Base-by-base conservation (phyloP, 1,140 invertebrate species). In the Meloidogyne chitwoodi region DNA sequence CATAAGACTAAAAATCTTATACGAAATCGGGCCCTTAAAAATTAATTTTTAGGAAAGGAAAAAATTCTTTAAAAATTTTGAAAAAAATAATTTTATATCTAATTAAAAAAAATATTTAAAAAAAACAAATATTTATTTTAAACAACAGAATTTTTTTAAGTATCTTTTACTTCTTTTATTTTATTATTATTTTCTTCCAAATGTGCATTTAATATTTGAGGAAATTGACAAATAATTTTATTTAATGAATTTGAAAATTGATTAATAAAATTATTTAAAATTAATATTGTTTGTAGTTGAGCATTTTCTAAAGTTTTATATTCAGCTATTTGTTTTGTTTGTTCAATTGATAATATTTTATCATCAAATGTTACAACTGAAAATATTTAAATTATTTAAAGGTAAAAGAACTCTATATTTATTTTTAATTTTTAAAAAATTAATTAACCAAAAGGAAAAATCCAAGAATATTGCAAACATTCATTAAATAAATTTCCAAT, bases 281-380 rank as follows among this genome's bases (percentile, higher is more conserved):
- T 63, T 31, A 63, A 34, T 3, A 16, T 48, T 12, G 29, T 73
- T 34, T 73, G 48, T 38, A 14, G 4, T 63, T 24, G 22, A 22
- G 64, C 27, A 29, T 38, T 65, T 12, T 38, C 16, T 38, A 64
- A 12, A 4, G 71, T 38, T 19, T 56, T 29, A 29, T 26, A 26
- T 34, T 22, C 31, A 4, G 48, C 2, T 12, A 73, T 63, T 73
- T 73, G 56, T 14, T 24, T 56, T 22, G 56, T 34, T 41, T 56
- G 14, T 24, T 73, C 71, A 5, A 73, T 5, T 12, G 71, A 38
- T 38, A 73, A 73, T 19, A 73, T 65, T 61, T 64, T 31, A 26
- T 61, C 27, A 29, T 73, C 56, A n/a, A 73, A 41, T 26, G n/a
- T 61, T 29, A 73, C 34, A 38, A 64, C 71, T 73, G 29, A 31